Evolutionary conservation across 2,797 vertebrate species (phyloP), one percentile per base, ranked within the genome.

Genomic region (Pempheris klunzingeri): DNA sequence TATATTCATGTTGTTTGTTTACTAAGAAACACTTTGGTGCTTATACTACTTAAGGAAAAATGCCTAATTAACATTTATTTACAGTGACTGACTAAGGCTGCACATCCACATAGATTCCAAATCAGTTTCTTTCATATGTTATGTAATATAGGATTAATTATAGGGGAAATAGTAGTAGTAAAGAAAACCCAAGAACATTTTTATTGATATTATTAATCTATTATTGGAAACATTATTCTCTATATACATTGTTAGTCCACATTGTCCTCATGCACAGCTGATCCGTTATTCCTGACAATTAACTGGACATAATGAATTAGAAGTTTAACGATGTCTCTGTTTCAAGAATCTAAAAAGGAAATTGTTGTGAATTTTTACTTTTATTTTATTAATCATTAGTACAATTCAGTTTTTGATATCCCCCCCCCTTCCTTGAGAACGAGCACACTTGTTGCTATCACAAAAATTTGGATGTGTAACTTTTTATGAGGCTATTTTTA

Each of bases 51-150:
- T 52, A 39, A 36, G 24, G n/a, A n/a, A n/a, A n/a, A n/a, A n/a
- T n/a, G n/a, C n/a, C n/a, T n/a, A n/a, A n/a, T n/a, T n/a, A n/a
- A 50, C 18, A 50, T 13, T 17, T 64, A 61, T 63, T 63, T 24
- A 18, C 10, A 38, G 38, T 4, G 17, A 34, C 28, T 13, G 7
- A 4, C 2, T n/a, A 44, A 4, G 2, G 24, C 4, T 32, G 2
- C 2, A 10, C 18, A 36, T 24, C 14, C 13, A 32, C 38, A 32
- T 28, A 4, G 7, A 17, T 30, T 30, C 26, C 50, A 10, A n/a
- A 3, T 7, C n/a, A 14, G 20, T 59, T 46, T 32, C 28, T 20
- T 22, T 11, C 15, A 44, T 36, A 22, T 1, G 30, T 18, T 17
- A 53, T 30, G 15, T 18, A 18, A 53, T 1, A 2, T 30, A 15